A percentile compares a stretch with the other conserved stretches of the same genome.
Conservation (phyloP, 2,797 vertebrate species). For the Synanceia verrucosa region DNA sequence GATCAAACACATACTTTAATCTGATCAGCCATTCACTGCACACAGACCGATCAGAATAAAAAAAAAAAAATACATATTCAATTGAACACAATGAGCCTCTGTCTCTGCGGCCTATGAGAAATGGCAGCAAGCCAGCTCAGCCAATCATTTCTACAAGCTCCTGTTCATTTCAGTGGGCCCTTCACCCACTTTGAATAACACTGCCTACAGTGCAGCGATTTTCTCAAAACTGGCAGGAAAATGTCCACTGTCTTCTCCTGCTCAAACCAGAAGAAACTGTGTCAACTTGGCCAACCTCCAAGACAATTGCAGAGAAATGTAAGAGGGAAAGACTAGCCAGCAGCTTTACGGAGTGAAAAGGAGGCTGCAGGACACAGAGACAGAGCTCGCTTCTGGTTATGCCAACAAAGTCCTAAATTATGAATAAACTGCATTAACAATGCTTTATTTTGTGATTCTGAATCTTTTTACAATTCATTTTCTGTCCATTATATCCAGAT, state of each 20-base stretch:
- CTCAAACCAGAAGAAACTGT: conserved; percentile 14
- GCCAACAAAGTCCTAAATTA: conserved; percentile 20
- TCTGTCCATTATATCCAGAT: neutral
- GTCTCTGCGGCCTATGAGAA: neutral
- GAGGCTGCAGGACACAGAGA: neutral
- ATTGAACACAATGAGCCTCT: conserved; percentile 2
- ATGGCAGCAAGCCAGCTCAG: neutral
- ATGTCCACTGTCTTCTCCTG: neutral
- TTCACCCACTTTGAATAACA: conserved; percentile 7
- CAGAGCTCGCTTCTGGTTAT: neutral
- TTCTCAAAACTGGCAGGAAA: conserved; percentile 29
- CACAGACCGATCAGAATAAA: neutral
- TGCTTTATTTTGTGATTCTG: neutral
- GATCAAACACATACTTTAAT: neutral
- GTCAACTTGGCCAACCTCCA: conserved; percentile 24
- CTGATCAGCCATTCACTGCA: neutral
- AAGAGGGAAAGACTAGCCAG: neutral
- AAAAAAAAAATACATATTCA: neutral
- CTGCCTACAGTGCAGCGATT: neutral
- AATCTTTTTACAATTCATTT: neutral
- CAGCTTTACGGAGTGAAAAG: neutral
- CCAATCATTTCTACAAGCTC: conserved; percentile 6
- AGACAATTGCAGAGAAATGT: conserved; percentile 10
- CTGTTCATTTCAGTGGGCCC: neutral
- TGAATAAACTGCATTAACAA: conserved; percentile 20